Evolutionary conservation across 2,113 vertebrate species (phyloP), one percentile per base, ranked within the genome.

Genomic region (Orycteropus afer): DNA sequence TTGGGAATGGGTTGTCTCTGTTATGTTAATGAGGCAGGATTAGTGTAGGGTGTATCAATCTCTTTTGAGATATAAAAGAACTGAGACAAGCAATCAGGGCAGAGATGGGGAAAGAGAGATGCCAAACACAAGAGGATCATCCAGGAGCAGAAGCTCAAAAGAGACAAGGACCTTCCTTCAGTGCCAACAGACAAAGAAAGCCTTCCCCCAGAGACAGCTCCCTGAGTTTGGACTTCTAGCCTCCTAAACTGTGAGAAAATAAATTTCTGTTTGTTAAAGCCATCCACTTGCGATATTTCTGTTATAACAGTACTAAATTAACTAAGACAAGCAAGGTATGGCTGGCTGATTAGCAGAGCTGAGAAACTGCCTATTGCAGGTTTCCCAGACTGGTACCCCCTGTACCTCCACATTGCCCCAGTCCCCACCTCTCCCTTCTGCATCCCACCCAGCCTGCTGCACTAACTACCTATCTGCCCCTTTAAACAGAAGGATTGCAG

Each of bases 281-380:
- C 63, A 13, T 65, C 32, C 63, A 65, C 12, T n/a, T 65, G 63
- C 34, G 63, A 32, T 15, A 27, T 32, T 32, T 6, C 63, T 34
- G 32, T 65, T 13, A 34, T 32, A 34, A 32, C 63, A 65, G 63
- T 10, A 15, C 32, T 65, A 65, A 32, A 65, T 32, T n/a, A 15
- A 34, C 13, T 13, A 65, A 34, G 63, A 32, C 6, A 13, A 13
- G 13, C 71, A 25, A 11, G 42, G 12, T 25, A 53, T 15, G 59
- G 15, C 42, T 57, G n/a, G n/a, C n/a, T n/a, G n/a, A n/a, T n/a
- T 20, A 82, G 53, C 53, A 90, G 69, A 88, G 32, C 49, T n/a
- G 27, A 7, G n/a, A 27, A 49, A 71, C 49, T 27, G 0, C 29
- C 37, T n/a, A 8, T 0, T 1, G 12, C 55, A 8, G 12, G 63